Evolutionary conservation across 2,888 invertebrate species (phyloP).

Genomic region (Papilio elwesi): DNA sequence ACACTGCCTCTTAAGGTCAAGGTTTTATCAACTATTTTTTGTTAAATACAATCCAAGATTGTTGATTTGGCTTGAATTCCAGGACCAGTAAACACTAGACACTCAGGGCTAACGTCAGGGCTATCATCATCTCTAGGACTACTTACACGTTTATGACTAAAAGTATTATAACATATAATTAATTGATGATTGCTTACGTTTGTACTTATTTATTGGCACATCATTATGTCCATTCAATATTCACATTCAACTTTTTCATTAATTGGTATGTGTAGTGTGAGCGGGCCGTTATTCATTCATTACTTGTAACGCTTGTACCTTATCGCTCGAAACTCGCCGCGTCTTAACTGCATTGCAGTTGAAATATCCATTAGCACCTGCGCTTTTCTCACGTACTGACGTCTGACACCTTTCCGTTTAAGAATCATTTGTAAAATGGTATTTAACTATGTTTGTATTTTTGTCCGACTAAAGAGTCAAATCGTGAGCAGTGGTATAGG

Average conservation of each 20-base stretch:
- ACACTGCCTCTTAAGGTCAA: too few species aligned
- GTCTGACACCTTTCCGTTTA: background rate
- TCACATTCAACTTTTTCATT: slow-evolving; percentile 20
- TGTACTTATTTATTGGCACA: background rate
- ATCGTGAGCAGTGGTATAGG: too few species aligned
- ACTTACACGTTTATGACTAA: background rate
- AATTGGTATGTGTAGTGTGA: slow-evolving; percentile 20
- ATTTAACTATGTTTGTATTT: background rate
- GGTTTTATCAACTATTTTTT: too few species aligned
- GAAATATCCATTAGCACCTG: slow-evolving; percentile 12
- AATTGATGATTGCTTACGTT: background rate
- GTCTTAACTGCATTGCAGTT: slow-evolving; percentile 30
- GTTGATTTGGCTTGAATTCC: too few species aligned
- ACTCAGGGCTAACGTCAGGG: too few species aligned
- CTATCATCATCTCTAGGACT: too few species aligned
- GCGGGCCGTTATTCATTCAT: slow-evolving; percentile 6
- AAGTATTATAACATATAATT: background rate
- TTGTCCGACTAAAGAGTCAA: background rate
- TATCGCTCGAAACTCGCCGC: slow-evolving; percentile 21
- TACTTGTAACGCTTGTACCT: slow-evolving; percentile 17
- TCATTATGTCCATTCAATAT: slow-evolving; percentile 21
- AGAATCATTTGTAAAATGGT: background rate
- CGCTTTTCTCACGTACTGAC: slow-evolving; percentile 3
- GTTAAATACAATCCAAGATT: too few species aligned
- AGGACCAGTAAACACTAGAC: too few species aligned